These are phyloP conservation scores for Ornithoptera alexandrae DNA, from an alignment of 2,888 invertebrate genomes.

Conservation along the genomic window DNA sequence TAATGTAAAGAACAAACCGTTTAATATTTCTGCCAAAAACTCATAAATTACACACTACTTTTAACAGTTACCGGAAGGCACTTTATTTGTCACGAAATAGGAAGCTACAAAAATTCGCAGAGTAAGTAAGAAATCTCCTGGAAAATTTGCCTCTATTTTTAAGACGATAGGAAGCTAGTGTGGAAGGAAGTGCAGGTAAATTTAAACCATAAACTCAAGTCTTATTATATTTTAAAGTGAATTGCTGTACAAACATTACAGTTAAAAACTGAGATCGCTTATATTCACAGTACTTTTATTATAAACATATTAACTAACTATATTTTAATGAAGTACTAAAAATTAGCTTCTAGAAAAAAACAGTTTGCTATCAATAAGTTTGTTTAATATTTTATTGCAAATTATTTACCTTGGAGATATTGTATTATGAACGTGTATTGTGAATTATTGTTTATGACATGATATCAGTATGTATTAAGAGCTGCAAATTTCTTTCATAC, in stretches of 20 bases:
- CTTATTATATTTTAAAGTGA: conserved; percentile 16
- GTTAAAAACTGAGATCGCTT: neutral
- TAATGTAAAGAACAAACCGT: neutral
- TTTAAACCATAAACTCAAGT: conserved; percentile 21
- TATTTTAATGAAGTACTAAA: too few relatives aligned
- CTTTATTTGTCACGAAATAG: conserved; percentile 29
- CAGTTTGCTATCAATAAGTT: too few relatives aligned
- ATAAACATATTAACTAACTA: too few relatives aligned
- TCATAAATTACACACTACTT: conserved; percentile 20
- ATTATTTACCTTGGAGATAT: too few relatives aligned
- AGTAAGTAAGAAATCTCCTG: conserved; percentile 9
- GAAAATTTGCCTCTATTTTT: conserved; percentile 26
- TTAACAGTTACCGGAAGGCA: conserved; percentile 26
- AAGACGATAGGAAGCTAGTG: conserved; percentile 25
- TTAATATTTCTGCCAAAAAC: conserved; percentile 5
- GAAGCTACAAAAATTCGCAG: conserved; percentile 25
- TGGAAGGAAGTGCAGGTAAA: conserved; percentile 28
- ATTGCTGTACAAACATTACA: neutral
- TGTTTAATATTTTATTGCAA: too few relatives aligned
- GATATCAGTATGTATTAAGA: too few relatives aligned
- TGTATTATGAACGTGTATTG: too few relatives aligned
- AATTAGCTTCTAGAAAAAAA: too few relatives aligned
- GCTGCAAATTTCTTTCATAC: neutral
- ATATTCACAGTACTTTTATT: too few relatives aligned
- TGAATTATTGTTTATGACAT: too few relatives aligned